Evolutionary conservation across 2,888 invertebrate genomes (phyloP), one percentile per base, ranked within the genome.

Genomic region (Amphimallon solstitiale): DNA sequence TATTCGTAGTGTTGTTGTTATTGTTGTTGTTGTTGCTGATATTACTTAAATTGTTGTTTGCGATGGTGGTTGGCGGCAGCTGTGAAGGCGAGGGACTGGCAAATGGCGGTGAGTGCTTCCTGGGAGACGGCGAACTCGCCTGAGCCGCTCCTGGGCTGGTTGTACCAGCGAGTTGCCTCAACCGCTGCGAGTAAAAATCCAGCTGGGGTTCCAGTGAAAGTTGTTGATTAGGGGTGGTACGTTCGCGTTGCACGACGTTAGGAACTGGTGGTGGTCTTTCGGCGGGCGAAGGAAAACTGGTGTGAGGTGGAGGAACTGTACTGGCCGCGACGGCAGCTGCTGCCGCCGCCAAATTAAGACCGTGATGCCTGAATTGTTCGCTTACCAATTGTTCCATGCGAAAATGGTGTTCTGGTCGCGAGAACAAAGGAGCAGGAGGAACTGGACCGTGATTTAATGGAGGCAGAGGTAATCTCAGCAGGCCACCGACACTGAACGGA

Each of bases 111-210:
- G 91, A 90, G 86, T 90, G 91, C 87, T 91, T 90, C 86, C 89
- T 87, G 86, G 90, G 89, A 88, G 89, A 88, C 87, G 91, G 90
- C 85, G 92, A 92, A 86, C 92, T 91, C 84, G 92, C 86, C 85
- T 91, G 90, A 86, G 90, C 92, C 88, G 92, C 92, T 87, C 94
- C 93, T 88, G 94, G 94, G 90, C 94, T 93, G 88, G 93, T 93
- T 86, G 93, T 94, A 84, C 92, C 91, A 87, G 97, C 97, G 88
- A 97, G 92, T 90, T 97, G 96, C 88, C 97, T 93, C 89, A 97
- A 92, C 90, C 97, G 92, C 91, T 97, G 96, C 87, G 97, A 97
- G 91, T 97, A 98, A 92, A 97, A 97, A 92, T 97, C 97, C 90
- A 95, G 91, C 87, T 93, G 93, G 81, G 93, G 92, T 88, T 92